Conservation (phyloP, 2,113 vertebrate genomes). For the Haemorhous mexicanus region DNA sequence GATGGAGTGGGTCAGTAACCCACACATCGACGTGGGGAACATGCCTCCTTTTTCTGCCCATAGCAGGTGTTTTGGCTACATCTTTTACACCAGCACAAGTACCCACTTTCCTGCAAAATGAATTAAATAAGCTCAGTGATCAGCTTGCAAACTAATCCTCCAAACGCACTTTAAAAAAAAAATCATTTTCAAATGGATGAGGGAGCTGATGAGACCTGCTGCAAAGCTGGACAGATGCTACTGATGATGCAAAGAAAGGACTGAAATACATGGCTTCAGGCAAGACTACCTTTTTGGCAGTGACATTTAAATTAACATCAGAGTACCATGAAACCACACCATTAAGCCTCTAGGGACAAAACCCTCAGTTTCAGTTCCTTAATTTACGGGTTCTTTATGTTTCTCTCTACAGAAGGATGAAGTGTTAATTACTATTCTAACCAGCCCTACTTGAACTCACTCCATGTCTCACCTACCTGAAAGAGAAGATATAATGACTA, state of each 20-base stretch:
- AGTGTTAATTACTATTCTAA: slow-evolving; percentile 24
- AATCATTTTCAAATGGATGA: slow-evolving; percentile 21
- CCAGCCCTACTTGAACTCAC: not conserved
- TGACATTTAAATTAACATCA: slow-evolving; percentile 46
- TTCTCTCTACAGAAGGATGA: not conserved
- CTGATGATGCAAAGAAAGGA: slow-evolving; percentile 12
- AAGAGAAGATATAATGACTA: not conserved
- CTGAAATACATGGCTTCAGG: slow-evolving; percentile 3
- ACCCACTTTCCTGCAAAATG: not conserved
- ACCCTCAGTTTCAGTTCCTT: not conserved
- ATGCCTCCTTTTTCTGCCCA: not conserved
- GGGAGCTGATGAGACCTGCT: slow-evolving; percentile 13
- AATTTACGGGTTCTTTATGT: not conserved
- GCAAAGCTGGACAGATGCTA: slow-evolving; percentile 47
- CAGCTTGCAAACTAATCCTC: slow-evolving; percentile 34
- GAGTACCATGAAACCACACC: slow-evolving; percentile 8
- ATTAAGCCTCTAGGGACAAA: not conserved
- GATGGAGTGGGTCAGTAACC: not conserved
- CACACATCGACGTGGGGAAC: not conserved
- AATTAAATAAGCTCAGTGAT: slow-evolving; percentile 9
- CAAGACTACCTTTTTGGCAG: slow-evolving; percentile 27
- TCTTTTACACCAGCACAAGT: not conserved
- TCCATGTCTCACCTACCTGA: not conserved
- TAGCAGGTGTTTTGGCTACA: not conserved
- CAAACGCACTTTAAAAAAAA: not conserved